phyloP scores from a whole-genome alignment of 2,797 vertebrate genomes.

The Notolepis coatsorum region DNA sequence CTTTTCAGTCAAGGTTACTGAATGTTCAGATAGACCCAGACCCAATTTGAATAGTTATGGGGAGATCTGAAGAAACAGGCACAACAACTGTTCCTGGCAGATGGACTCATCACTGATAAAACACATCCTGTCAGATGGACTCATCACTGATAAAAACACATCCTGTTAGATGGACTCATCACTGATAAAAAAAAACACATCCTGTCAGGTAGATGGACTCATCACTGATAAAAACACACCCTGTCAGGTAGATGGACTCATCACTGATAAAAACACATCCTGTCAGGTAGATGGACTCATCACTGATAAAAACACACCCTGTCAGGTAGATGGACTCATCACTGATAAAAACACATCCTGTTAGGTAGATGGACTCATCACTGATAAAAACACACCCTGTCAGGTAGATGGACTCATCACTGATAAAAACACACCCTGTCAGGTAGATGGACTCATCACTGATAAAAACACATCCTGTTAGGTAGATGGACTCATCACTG shows the following conservation, averaged over 20 bases:
- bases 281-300: too few species aligned
- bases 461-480: too few species aligned
- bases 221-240: constrained; percentile 1
- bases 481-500: too few species aligned
- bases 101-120: constrained; percentile 10
- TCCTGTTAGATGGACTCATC: not conserved
- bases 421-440: too few species aligned
- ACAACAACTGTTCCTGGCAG: not conserved
- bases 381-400: too few species aligned
- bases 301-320: too few species aligned
- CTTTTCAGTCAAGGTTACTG: not conserved
- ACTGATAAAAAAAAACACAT: constrained; percentile 15
- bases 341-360: too few species aligned
- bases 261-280: constrained; percentile 1
- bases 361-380: too few species aligned
- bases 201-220: not conserved
- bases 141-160: not conserved
- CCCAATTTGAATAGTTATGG: not conserved
- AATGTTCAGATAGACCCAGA: not conserved
- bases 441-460: too few species aligned
- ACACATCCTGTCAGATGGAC: not conserved
- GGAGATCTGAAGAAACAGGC: not conserved
- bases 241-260: not conserved
- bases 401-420: too few species aligned
- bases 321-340: too few species aligned